Conservation (phyloP, 2,888 invertebrate species). For the Pseudococcus viburni region DNA sequence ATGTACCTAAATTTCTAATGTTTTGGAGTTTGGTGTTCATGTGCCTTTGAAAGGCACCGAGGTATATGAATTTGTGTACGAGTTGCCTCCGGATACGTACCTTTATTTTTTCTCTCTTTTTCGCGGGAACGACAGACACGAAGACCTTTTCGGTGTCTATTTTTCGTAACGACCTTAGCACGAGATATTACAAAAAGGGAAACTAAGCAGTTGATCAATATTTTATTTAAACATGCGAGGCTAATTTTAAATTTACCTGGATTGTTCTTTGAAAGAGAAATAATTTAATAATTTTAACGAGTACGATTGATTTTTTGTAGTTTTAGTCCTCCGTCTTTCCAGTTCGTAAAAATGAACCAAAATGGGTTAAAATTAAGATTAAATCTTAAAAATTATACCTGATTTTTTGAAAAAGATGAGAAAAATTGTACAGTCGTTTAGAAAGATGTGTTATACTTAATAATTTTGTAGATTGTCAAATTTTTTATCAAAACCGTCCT, state of each 20-base stretch:
- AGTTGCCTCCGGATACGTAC: background rate
- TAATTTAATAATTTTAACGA: background rate
- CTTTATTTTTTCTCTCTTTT: background rate
- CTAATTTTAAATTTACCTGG: background rate
- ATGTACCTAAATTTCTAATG: slow-evolving; percentile 4
- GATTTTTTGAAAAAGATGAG: no score
- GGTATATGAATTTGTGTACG: background rate
- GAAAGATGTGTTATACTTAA: no score
- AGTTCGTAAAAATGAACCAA: no score
- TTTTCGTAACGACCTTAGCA: slow-evolving; percentile 1
- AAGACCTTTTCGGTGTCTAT: background rate
- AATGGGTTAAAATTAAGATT: no score
- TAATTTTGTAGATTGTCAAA: no score
- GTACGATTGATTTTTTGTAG: no score
- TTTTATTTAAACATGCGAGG: slow-evolving; percentile 8
- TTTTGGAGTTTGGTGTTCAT: background rate
- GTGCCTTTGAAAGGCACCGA: background rate
- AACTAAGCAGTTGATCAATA: slow-evolving; percentile 15
- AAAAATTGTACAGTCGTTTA: no score
- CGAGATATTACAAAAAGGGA: slow-evolving; percentile 8
- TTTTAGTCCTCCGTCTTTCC: no score
- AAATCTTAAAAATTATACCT: no score
- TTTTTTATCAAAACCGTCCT: no score
- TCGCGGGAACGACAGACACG: background rate
- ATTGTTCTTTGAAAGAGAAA: background rate